phyloP scores from a whole-genome alignment of 1,140 invertebrate species.

The Ceratina australensis region DNA sequence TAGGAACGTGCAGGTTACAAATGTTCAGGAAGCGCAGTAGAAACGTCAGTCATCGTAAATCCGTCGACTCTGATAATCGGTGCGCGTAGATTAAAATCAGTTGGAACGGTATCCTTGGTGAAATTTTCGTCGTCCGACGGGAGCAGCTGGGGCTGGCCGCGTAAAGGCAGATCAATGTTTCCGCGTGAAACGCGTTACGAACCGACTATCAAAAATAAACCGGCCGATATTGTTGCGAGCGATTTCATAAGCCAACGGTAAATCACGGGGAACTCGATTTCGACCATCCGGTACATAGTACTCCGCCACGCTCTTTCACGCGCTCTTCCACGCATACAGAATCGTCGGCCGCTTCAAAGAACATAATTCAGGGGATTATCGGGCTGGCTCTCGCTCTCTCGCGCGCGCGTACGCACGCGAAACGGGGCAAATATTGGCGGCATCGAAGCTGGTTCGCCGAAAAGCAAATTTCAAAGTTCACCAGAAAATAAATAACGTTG shows the following conservation, averaged over 20 bases:
- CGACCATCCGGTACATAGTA: conserved; percentile 41
- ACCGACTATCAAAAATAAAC: conserved; percentile 43
- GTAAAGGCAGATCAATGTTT: conserved; percentile 50
- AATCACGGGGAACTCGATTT: conserved; percentile 56
- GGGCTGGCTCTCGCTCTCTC: neutral
- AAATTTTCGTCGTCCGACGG: conserved; percentile 20
- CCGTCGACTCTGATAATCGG: conserved; percentile 12
- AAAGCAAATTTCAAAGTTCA: conserved; percentile 64
- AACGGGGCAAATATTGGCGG: conserved; percentile 61
- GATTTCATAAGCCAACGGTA: conserved; percentile 59
- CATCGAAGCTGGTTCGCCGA: conserved; percentile 61
- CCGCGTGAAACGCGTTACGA: conserved; percentile 23
- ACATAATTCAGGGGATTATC: conserved; percentile 67
- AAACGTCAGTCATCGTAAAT: conserved; percentile 5
- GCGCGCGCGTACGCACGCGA: conserved; percentile 42
- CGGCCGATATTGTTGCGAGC: conserved; percentile 44
- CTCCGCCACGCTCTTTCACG: conserved; percentile 45
- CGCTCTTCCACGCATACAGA: conserved; percentile 55
- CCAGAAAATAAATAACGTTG: conserved; percentile 62
- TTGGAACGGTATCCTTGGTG: too few relatives aligned
- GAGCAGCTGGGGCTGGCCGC: neutral
- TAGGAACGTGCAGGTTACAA: conserved; percentile 3
- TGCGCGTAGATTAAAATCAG: conserved; percentile 1
- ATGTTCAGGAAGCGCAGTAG: conserved; percentile 7
- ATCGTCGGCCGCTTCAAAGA: conserved; percentile 60